phyloP scores from a whole-genome alignment of 2,113 vertebrate genomes.

The Illadopsis cleaveri region DNA sequence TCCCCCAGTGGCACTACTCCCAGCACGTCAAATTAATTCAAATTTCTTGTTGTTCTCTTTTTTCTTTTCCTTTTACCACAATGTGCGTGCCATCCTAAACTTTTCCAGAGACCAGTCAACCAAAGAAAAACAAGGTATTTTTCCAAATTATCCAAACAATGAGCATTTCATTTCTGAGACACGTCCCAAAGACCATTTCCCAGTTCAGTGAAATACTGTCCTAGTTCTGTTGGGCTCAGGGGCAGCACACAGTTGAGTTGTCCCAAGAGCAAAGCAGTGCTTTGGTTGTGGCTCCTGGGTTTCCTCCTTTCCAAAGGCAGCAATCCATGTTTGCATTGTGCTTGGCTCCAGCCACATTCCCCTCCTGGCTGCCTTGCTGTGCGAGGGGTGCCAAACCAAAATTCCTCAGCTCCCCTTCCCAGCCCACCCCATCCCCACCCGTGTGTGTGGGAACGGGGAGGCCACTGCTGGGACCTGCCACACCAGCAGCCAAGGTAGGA shows the following conservation, averaged over 20 bases:
- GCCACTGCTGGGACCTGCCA: background rate
- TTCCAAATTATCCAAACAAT: slow-evolving; percentile 24
- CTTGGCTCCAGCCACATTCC: background rate
- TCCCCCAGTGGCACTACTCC: background rate
- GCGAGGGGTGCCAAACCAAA: background rate
- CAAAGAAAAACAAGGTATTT: slow-evolving; percentile 32
- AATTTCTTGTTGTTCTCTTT: slow-evolving; percentile 18
- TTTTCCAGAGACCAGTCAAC: slow-evolving; percentile 30
- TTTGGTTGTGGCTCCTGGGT: slow-evolving; percentile 42
- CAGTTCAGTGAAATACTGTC: background rate
- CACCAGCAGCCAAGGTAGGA: background rate
- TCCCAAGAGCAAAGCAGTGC: background rate
- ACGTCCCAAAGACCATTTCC: background rate
- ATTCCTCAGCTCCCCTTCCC: slow-evolving; percentile 50
- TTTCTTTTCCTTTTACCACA: slow-evolving; percentile 9
- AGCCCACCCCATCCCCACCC: slow-evolving; percentile 23
- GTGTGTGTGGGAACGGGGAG: background rate
- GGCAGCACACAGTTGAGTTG: background rate
- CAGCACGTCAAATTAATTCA: background rate
- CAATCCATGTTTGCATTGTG: background rate
- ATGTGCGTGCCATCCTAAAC: slow-evolving; percentile 27
- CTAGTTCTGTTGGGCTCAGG: background rate
- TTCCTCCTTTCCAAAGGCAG: slow-evolving; percentile 37
- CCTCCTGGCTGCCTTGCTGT: background rate
- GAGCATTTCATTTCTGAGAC: slow-evolving; percentile 17